phyloP scores from a whole-genome alignment of 2,797 vertebrate species.

The Anolis apletophallus region DNA sequence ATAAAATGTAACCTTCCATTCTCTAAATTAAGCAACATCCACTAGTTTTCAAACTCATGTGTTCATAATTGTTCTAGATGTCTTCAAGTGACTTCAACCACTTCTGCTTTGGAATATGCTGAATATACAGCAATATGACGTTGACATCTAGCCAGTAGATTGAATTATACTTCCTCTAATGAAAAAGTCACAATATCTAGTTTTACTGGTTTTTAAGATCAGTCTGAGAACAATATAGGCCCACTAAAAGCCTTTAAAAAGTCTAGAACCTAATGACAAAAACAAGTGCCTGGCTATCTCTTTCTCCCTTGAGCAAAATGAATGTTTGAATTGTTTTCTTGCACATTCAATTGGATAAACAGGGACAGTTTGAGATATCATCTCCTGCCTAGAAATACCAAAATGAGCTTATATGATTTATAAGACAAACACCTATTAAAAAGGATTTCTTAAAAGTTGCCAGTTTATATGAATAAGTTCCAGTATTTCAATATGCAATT shows the following conservation, averaged over 20 bases:
- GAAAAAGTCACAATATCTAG: not conserved
- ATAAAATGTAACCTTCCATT: constrained; percentile 4
- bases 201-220: not conserved
- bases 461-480: not conserved
- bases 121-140: not conserved
- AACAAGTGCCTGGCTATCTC: not conserved
- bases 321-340: not conserved
- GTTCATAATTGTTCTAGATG: constrained; percentile 6
- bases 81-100: not conserved
- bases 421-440: not conserved
- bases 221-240: constrained; percentile 27
- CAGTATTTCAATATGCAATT: not conserved
- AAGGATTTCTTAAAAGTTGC: not conserved
- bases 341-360: not conserved
- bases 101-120: not conserved
- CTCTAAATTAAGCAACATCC: constrained; percentile 31
- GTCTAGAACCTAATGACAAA: too few species aligned
- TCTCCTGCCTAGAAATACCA: not conserved
- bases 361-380: constrained; percentile 34
- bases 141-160: not conserved
- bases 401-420: not conserved
- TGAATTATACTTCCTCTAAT: not conserved
- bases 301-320: not conserved
- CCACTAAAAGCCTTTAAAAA: not conserved
- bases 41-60: constrained; percentile 48